A percentile compares a stretch with the other conserved stretches of the same genome.
Evolutionary conservation across 1,140 invertebrate species (phyloP).

Genomic region (Bombus impatiens): DNA sequence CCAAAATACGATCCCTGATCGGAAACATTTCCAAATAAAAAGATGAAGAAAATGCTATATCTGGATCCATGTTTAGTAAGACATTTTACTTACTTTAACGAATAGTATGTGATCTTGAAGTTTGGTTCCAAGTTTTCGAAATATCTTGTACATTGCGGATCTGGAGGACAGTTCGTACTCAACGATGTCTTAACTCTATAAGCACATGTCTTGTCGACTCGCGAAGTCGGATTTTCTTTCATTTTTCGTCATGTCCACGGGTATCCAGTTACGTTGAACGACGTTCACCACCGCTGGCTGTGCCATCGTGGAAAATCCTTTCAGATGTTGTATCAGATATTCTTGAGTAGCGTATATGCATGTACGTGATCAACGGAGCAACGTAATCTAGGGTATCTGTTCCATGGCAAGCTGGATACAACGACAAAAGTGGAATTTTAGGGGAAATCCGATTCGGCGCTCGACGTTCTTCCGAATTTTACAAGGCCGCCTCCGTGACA

Average conservation of each 20-base stretch:
- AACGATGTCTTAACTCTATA: conserved; percentile 8
- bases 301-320: conserved; percentile 18
- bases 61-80: too few relatives aligned
- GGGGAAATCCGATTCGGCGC: conserved; percentile 21
- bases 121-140: background rate
- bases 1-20: too few relatives aligned
- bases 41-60: too few relatives aligned
- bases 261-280: background rate
- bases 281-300: background rate
- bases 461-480: conserved; percentile 23
- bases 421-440: conserved; percentile 9
- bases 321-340: background rate
- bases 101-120: too few relatives aligned
- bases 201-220: background rate
- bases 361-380: conserved; percentile 23
- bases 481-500: background rate
- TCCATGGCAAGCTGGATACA: background rate
- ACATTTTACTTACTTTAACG: too few relatives aligned
- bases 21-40: too few relatives aligned
- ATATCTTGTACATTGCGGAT: background rate
- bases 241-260: background rate
- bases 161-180: background rate
- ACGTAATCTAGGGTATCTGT: background rate
- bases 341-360: background rate
- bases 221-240: background rate